Base-by-base conservation (phyloP, 2,113 vertebrate genomes). In the Pachypanchax playfairii region DNA sequence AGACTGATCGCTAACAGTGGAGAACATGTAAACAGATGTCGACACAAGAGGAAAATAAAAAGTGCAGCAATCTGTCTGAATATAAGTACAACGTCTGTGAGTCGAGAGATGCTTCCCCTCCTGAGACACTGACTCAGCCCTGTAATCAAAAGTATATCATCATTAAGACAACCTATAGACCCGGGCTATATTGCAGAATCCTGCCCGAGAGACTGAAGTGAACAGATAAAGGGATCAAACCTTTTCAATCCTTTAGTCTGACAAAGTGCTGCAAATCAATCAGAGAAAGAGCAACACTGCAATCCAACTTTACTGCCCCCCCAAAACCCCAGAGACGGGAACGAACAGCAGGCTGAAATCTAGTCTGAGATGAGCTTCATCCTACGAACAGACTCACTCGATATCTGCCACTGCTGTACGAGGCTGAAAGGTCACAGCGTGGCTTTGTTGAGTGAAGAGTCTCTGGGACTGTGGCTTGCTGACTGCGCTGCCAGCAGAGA, bases 191-290 rank as follows among this genome's bases (percentile, higher is more conserved):
- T 21, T 18, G 8, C 1, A 24, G 41, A 25, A 62, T 48, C 33
- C 46, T 29, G 24, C 72, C 73, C 42, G 0, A 25, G 65, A 77
- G 76, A 59, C 49, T 3, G 41, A 15, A 35, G 31, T 38, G 31
- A 50, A n/a, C 52, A 57, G 69, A 77, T 69, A 60, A 70, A 73
- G 15, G 69, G 66, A 65, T 65, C 57, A 70, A 66, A 70, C 36
- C 33, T 58, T 47, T 75, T 50, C 63, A 49, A 57, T 75, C 41
- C 36, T 41, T 52, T 8, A 1, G 14, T 67, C 71, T 41, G 65
- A 77, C 65, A 73, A 79, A 84, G 58, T 52, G 22, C 64, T 51
- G 68, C 47, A 44, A 82, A 76, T 73, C 78, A 82, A 83, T 78
- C 75, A 75, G 11, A 55, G 55, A 80, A 63, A 78, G 50, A 80